phyloP scores from a whole-genome alignment of 2,113 vertebrate genomes.

The Aramus guarauna region DNA sequence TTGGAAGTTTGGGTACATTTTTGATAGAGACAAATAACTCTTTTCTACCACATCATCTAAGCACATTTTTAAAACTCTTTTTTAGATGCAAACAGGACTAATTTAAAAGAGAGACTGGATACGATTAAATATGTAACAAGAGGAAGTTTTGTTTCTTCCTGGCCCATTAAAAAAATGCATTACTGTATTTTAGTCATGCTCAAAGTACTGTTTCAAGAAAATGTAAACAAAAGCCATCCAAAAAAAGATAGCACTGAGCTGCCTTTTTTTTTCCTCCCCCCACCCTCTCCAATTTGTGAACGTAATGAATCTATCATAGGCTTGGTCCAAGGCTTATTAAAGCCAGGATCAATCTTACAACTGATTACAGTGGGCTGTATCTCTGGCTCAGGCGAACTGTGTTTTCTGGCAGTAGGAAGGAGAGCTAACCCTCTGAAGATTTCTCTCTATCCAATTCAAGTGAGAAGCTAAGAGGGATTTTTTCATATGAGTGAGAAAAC shows the following conservation, averaged over 20 bases:
- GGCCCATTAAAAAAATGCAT: neutral
- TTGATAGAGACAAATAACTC: neutral
- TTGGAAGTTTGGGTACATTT: slow-evolving; percentile 5
- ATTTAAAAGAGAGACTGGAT: slow-evolving; percentile 11
- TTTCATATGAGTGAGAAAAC: neutral
- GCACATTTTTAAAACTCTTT: neutral
- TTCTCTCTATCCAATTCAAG: neutral
- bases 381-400: neutral
- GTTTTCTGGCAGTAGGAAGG: neutral
- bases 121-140: neutral
- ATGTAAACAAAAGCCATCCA: neutral
- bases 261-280: too few species aligned
- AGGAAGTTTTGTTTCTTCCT: slow-evolving; percentile 8
- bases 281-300: neutral
- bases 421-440: neutral
- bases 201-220: neutral
- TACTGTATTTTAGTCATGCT: neutral
- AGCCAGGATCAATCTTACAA: neutral
- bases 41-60: slow-evolving; percentile 7
- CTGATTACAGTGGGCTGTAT: neutral
- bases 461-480: neutral
- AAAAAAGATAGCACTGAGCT: neutral
- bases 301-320: neutral
- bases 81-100: neutral
- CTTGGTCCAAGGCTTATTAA: neutral